Evolutionary conservation across 2,888 invertebrate genomes (phyloP), one percentile per base, ranked within the genome.

Genomic region (Pherbina coryleti): DNA sequence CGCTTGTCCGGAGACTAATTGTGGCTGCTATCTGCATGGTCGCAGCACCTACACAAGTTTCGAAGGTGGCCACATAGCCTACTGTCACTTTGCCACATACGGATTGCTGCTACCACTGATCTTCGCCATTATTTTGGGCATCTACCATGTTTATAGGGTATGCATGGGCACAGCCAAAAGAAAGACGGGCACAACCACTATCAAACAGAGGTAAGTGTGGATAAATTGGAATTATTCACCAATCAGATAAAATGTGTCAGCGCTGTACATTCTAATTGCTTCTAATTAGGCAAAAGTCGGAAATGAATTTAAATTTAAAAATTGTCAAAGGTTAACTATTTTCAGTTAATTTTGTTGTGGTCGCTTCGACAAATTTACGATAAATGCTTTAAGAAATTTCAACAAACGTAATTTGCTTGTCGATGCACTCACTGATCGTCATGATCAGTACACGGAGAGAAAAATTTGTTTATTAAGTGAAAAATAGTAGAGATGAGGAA

Each of bases 81-180:
- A 92, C 79, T 94, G 94, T 82, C 89, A 93, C 80, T 94, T 92
- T 90, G 92, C 93, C n/a, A 92, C 93, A 75, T 93, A 93, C 83
- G 94, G 93, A 3, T 92, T 93, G 1, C 82, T 94, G 11, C 90
- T 94, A 17, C 91, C 93, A 44, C 88, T 94, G 44, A 89, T 92
- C n/a, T 92, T 93, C 84, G 91, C 92, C 25, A 85, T 93, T 8
- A 91, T 92, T n/a, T 91, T 94, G 90, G 91, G 92, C 4, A 89
- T 93, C 78, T 94, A 93, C 84, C 94, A 94, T 86, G 93, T 93
- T 84, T 93, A 93, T 86, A 91, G 94, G 86, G 93, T 94, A 25
- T 93, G 93, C 83, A 92, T 93, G 78, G 92, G 91, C 82, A 91
- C 91, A 84, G 92, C 92, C 5, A 89, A 92, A 82, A 85, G 86